Conservation (phyloP, 1,140 invertebrate species). For the Apis dorsata region DNA sequence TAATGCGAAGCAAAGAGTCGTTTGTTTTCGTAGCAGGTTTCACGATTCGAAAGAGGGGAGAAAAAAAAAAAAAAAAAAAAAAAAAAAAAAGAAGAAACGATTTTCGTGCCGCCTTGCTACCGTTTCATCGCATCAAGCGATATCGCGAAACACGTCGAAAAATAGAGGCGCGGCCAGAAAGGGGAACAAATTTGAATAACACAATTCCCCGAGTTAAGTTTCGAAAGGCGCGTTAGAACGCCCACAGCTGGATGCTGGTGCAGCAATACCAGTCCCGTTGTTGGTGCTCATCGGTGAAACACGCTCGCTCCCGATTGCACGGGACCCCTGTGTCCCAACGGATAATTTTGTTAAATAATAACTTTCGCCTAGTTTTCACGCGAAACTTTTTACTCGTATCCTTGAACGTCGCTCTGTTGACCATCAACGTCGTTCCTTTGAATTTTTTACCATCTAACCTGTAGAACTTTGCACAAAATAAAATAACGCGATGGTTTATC, state of each 20-base stretch:
- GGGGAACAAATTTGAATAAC: conserved; percentile 67
- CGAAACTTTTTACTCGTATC: conserved; percentile 53
- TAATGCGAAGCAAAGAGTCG: conserved; percentile 28
- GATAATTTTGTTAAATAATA: conserved; percentile 59
- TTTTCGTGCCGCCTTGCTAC: conserved; percentile 16
- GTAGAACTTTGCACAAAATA: background rate
- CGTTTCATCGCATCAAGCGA: conserved; percentile 14
- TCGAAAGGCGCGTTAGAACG: conserved; percentile 58
- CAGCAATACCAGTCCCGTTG: background rate
- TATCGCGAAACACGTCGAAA: conserved; percentile 41
- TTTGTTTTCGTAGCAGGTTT: conserved; percentile 32
- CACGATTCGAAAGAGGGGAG: conserved; percentile 13
- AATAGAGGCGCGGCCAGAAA: conserved; percentile 29
- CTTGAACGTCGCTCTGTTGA: too few relatives aligned
- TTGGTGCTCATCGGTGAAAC: conserved; percentile 44
- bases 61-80: background rate
- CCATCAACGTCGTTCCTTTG: background rate
- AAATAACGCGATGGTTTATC: background rate
- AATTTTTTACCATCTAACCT: background rate
- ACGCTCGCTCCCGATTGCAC: conserved; percentile 7
- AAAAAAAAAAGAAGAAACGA: background rate
- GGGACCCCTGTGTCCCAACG: background rate
- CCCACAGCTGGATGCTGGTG: conserved; percentile 36
- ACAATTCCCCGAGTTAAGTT: conserved; percentile 64
- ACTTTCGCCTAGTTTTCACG: conserved; percentile 55